A percentile compares a stretch with the other conserved stretches of the same genome.
Evolutionary conservation across 2,888 invertebrate genomes (phyloP).

Genomic region (Sphaerophoria rueppellii): DNA sequence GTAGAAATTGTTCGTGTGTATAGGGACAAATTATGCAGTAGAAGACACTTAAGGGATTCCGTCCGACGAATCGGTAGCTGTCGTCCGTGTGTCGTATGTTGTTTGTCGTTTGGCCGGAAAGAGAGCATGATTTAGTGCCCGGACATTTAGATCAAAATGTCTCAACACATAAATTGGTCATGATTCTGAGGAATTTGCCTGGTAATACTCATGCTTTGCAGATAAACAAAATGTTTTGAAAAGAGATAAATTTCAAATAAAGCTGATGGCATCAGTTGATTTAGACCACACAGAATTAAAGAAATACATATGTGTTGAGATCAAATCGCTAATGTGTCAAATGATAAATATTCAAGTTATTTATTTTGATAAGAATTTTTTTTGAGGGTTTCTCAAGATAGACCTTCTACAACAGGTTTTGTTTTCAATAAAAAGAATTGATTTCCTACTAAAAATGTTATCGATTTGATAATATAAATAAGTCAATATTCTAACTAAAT

Average conservation of each 20-base stretch:
- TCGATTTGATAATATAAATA: no score
- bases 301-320: no score
- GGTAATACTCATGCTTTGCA: constrained; percentile 12
- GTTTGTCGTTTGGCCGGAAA: neutral
- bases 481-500: no score
- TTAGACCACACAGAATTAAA: no score
- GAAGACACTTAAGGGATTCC: constrained; percentile 39
- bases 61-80: neutral
- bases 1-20: neutral
- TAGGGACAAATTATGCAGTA: constrained; percentile 55
- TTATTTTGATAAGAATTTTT: no score
- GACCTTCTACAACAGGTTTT: no score
- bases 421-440: no score
- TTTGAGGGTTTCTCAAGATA: no score
- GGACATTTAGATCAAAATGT: constrained; percentile 40
- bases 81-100: neutral
- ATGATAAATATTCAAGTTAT: no score
- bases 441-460: no score
- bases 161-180: constrained; percentile 58
- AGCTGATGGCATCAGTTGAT: no score
- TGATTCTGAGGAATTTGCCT: constrained; percentile 32
- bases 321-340: no score
- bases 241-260: neutral
- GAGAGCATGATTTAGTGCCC: constrained; percentile 45
- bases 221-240: neutral